phyloP scores from a whole-genome alignment of 2,113 vertebrate genomes.

The Pelecanus crispus region DNA sequence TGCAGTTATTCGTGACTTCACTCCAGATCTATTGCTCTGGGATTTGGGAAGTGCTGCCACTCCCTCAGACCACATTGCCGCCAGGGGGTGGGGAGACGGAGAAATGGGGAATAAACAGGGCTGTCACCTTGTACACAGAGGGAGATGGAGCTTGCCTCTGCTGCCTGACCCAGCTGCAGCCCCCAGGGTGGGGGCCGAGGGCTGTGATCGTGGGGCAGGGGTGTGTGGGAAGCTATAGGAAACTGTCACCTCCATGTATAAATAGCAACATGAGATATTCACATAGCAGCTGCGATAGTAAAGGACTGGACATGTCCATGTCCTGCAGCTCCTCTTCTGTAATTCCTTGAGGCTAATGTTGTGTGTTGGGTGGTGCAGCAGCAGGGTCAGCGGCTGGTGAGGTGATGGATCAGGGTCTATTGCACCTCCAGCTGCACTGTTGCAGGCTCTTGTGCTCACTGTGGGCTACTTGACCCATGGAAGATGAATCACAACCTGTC shows the following conservation, averaged over 20 bases:
- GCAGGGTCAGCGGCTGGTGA: background rate
- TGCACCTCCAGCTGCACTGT: background rate
- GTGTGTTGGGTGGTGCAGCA: background rate
- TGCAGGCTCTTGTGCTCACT: background rate
- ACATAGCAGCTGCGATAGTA: background rate
- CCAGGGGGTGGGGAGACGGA: background rate
- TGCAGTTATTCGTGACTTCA: conserved; percentile 53
- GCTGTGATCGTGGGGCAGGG: background rate
- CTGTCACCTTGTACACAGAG: background rate
- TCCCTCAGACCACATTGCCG: background rate
- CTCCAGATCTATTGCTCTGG: conserved; percentile 47
- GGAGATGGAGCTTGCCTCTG: background rate
- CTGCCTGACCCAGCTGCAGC: background rate
- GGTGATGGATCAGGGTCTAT: background rate
- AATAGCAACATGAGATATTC: background rate
- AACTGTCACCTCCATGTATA: fast-evolving
- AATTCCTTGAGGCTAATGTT: background rate
- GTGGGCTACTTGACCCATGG: background rate
- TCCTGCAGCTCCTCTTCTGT: background rate
- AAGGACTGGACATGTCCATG: background rate
- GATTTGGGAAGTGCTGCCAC: conserved; percentile 51
- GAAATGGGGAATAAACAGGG: background rate
- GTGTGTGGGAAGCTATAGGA: background rate
- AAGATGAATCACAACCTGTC: background rate
- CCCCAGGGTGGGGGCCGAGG: background rate